These are phyloP conservation scores for Pteropus rufus DNA, from an alignment of 2,797 vertebrate genomes.

Conservation along the genomic window DNA sequence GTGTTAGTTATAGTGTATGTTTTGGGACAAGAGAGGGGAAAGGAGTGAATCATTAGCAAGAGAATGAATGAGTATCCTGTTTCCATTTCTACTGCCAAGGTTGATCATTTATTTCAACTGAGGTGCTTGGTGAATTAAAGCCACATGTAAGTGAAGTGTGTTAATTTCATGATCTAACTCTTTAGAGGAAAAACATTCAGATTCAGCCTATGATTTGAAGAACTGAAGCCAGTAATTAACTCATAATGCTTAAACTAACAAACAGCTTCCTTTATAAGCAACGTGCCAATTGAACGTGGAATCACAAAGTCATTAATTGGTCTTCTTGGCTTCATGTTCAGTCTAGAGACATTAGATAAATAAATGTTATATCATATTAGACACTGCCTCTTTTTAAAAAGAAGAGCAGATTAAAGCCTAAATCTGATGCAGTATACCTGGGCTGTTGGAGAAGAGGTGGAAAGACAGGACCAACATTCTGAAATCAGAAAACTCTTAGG, in stretches of 20 bases:
- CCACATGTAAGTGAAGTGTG: slow-evolving; percentile 23
- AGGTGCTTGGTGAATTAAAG: slow-evolving; percentile 51
- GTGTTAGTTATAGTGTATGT: not conserved
- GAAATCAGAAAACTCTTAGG: slow-evolving; percentile 60
- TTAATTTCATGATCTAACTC: slow-evolving; percentile 60
- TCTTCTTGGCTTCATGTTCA: slow-evolving; percentile 31
- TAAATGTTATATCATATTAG: not conserved
- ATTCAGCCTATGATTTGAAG: slow-evolving; percentile 36
- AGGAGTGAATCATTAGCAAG: not conserved
- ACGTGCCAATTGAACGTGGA: slow-evolving; percentile 42
- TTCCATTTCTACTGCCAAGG: slow-evolving; percentile 37
- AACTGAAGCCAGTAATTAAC: slow-evolving; percentile 58
- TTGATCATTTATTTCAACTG: not conserved
- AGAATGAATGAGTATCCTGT: not conserved
- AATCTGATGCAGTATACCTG: not conserved
- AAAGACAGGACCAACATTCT: slow-evolving; percentile 48
- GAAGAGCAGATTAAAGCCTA: slow-evolving; percentile 2
- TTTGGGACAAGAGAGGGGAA: not conserved
- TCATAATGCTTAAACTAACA: slow-evolving; percentile 58
- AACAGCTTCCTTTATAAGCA: slow-evolving; percentile 46
- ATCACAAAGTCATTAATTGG: slow-evolving; percentile 53
- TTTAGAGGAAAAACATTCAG: slow-evolving; percentile 38
- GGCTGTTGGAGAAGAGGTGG: not conserved
- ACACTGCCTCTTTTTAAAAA: not conserved
- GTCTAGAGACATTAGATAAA: slow-evolving; percentile 13